phyloP scores from a whole-genome alignment of 2,797 vertebrate species.

The Tachyglossus aculeatus region DNA sequence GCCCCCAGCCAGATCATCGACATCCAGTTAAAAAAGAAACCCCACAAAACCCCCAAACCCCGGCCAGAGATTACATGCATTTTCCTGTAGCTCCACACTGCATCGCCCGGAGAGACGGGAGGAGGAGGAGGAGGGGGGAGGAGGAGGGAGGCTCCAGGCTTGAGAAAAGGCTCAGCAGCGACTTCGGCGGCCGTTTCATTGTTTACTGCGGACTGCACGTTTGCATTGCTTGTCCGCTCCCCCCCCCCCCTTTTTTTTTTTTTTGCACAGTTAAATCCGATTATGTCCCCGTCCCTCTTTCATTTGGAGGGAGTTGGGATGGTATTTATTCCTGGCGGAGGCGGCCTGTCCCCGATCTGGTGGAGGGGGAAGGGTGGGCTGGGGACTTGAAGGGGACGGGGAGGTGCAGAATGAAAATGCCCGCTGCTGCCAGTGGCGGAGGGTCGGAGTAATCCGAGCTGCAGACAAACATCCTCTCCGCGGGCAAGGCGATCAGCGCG shows the following conservation, averaged over 20 bases:
- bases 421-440: background rate
- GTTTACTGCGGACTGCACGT: slow-evolving; percentile 32
- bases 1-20: slow-evolving; percentile 42
- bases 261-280: background rate
- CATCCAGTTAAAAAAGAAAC: background rate
- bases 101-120: background rate
- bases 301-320: background rate
- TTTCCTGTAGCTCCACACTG: slow-evolving; percentile 2
- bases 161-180: no score
- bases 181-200: slow-evolving; percentile 37
- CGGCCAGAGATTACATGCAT: background rate
- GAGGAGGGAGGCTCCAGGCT: no score
- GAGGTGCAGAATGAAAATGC: slow-evolving; percentile 47
- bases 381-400: no score
- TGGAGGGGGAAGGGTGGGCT: slow-evolving; percentile 1
- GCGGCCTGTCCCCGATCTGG: background rate
- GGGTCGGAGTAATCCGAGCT: background rate
- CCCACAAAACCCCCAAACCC: slow-evolving; percentile 13
- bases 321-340: background rate
- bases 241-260: no score
- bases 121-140: background rate
- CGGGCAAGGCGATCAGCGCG: background rate
- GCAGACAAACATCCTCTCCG: background rate
- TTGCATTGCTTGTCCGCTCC: background rate
- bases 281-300: background rate